Evolutionary conservation across 2,113 vertebrate species (phyloP).

Genomic region (Ochotona curzoniae): DNA sequence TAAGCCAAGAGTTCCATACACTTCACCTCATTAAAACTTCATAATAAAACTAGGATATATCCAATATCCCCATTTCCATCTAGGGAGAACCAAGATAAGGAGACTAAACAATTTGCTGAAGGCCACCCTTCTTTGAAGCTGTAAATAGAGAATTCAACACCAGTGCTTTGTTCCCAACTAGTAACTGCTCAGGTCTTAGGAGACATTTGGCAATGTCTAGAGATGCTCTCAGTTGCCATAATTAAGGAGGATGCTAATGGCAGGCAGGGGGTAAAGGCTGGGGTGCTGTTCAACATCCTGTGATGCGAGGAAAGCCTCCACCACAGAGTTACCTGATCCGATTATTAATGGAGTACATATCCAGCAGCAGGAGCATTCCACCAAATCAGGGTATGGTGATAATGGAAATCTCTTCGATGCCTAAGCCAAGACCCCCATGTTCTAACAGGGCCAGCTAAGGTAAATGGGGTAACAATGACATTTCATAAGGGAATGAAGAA

Average conservation of each 20-base stretch:
- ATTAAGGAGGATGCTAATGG: neutral
- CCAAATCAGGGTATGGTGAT: neutral
- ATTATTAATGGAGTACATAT: fast-evolving
- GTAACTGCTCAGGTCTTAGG: no score
- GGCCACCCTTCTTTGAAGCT: neutral
- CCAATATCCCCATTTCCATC: neutral
- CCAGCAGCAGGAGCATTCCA: neutral
- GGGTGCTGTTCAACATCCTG: no score
- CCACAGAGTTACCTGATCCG: neutral
- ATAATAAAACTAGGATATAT: neutral
- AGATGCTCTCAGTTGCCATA: neutral
- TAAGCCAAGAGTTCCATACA: neutral
- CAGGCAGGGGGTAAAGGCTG: neutral
- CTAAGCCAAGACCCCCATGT: neutral
- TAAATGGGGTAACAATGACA: neutral
- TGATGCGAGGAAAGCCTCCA: neutral
- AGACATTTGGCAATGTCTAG: neutral
- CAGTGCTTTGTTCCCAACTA: neutral
- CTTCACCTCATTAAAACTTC: neutral
- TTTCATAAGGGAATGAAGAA: neutral
- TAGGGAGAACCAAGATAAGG: neutral
- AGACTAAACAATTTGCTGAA: neutral
- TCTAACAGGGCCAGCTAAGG: neutral
- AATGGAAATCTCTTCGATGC: neutral
- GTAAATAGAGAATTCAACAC: neutral